These are phyloP conservation scores for Trachelus iudaicus DNA, from an alignment of 2,888 invertebrate genomes.

Conservation along the genomic window DNA sequence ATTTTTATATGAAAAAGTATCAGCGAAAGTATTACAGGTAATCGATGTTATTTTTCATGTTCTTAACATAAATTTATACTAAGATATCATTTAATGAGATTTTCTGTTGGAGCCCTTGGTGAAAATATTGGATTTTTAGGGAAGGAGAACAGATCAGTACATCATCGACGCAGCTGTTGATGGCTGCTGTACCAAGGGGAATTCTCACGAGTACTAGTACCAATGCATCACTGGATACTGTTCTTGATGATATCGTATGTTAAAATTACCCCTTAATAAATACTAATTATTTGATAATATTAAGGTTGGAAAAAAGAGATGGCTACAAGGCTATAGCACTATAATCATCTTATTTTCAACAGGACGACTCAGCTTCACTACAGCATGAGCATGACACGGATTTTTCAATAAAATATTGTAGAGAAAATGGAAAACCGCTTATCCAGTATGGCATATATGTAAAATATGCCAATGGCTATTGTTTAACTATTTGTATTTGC, in stretches of 20 bases:
- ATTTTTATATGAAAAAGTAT: constrained; percentile 31
- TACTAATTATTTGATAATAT: background rate
- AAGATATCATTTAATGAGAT: background rate
- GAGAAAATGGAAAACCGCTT: constrained; percentile 11
- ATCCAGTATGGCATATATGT: constrained; percentile 29
- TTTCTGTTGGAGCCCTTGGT: too few species aligned
- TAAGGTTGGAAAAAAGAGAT: background rate
- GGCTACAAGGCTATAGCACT: background rate
- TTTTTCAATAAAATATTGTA: constrained; percentile 16
- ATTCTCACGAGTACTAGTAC: constrained; percentile 30
- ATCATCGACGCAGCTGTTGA: constrained; percentile 27
- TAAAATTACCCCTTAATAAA: background rate
- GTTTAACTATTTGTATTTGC: constrained; percentile 23
- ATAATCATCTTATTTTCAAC: background rate
- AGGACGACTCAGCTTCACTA: constrained; percentile 22
- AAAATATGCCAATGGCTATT: constrained; percentile 32
- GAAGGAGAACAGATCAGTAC: constrained; percentile 29
- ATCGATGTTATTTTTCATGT: background rate
- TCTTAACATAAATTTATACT: background rate
- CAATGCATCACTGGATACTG: constrained; percentile 22
- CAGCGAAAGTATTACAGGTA: constrained; percentile 33
- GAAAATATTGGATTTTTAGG: constrained; percentile 16
- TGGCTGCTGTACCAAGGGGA: constrained; percentile 30
- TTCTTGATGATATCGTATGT: constrained; percentile 25
- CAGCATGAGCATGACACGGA: constrained; percentile 10